Evolutionary conservation across 2,888 invertebrate species (phyloP).

Genomic region (Drosophila seclusa): DNA sequence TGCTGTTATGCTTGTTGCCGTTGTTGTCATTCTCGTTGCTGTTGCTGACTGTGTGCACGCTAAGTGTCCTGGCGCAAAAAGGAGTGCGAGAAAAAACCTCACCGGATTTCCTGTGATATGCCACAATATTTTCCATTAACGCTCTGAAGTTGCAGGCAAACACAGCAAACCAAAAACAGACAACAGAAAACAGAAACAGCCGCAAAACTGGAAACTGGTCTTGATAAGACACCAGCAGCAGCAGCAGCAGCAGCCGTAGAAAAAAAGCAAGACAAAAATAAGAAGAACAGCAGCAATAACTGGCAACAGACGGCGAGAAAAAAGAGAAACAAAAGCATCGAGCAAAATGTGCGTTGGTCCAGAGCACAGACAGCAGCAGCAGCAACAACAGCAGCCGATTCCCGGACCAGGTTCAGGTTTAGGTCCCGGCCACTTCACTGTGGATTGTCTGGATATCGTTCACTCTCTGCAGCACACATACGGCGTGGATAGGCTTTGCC

Average conservation of each 20-base stretch:
- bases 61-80: constrained; percentile 70
- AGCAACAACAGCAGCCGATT: constrained; percentile 15
- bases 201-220: constrained; percentile 68
- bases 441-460: constrained; percentile 35
- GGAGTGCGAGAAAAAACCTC: constrained; percentile 72
- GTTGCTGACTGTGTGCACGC: constrained; percentile 35
- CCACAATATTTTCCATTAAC: constrained; percentile 82
- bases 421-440: constrained; percentile 62
- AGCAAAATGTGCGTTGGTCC: constrained; percentile 68
- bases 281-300: constrained; percentile 18
- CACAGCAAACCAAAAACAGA: constrained; percentile 44
- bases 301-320: constrained; percentile 25
- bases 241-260: constrained; percentile 17
- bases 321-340: constrained; percentile 39
- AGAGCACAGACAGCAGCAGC: constrained; percentile 7
- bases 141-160: constrained; percentile 74
- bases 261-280: constrained; percentile 30
- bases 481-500: constrained; percentile 27
- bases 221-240: constrained; percentile 60
- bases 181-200: constrained; percentile 31
- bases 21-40: constrained; percentile 30
- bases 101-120: constrained; percentile 81
- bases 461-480: constrained; percentile 16
- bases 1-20: constrained; percentile 7
- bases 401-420: constrained; percentile 54